These are phyloP conservation scores for Luidia sarsii DNA, from an alignment of 53 echinoderm and acorn worm species.

Conservation along the genomic window DNA sequence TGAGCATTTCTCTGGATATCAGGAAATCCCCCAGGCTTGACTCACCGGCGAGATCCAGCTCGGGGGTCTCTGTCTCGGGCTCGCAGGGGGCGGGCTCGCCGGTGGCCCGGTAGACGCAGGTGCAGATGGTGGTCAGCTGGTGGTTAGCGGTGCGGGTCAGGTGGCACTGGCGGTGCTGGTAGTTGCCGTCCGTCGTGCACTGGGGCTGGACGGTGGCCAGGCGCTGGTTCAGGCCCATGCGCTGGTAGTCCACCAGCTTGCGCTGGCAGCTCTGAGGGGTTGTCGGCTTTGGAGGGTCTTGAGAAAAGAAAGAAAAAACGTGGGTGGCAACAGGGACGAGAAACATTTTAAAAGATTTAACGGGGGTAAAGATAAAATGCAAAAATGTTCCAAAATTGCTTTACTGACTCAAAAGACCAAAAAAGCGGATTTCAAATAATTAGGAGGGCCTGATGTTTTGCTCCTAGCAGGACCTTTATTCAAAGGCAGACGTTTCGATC, in stretches of 20 bases:
- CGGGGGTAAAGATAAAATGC: too few relatives aligned
- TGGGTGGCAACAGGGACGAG: too few relatives aligned
- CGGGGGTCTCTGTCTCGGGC: not conserved
- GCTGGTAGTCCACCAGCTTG: constrained; percentile 15
- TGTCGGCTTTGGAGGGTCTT: not conserved
- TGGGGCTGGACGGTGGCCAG: constrained; percentile 2
- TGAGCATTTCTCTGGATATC: too few relatives aligned
- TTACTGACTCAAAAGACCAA: too few relatives aligned
- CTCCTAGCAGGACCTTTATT: too few relatives aligned
- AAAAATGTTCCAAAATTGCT: too few relatives aligned
- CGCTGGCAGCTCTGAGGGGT: constrained; percentile 3
- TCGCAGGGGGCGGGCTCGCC: constrained; percentile 8
- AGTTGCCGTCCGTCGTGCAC: constrained; percentile 39
- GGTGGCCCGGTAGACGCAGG: not conserved
- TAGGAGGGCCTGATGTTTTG: too few relatives aligned
- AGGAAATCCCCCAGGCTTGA: too few relatives aligned
- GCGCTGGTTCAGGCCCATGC: constrained; percentile 18
- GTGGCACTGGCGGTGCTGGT: constrained; percentile 36
- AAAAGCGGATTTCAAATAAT: too few relatives aligned
- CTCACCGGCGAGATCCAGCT: not conserved
- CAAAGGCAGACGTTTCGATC: too few relatives aligned
- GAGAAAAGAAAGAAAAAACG: not conserved
- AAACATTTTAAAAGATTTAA: too few relatives aligned
- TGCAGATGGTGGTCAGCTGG: constrained; percentile 1
- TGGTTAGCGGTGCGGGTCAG: not conserved